These are phyloP conservation scores for Polypterus senegalus DNA, from an alignment of 2,113 vertebrate genomes.

Conservation along the genomic window DNA sequence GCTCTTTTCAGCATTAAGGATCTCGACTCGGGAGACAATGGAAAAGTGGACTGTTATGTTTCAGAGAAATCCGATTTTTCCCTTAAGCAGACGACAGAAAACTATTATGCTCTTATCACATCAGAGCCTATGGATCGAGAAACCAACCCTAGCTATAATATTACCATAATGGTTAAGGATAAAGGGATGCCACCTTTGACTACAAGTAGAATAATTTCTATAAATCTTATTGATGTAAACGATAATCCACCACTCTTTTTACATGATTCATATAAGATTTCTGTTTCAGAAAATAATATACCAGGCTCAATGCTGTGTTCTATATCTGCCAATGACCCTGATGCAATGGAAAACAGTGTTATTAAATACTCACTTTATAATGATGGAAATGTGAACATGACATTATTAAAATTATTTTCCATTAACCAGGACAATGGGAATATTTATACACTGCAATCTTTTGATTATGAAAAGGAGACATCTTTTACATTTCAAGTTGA, in stretches of 20 bases:
- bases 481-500: constrained; percentile 55
- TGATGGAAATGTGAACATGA: constrained; percentile 53
- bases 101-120: background rate
- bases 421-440: constrained; percentile 49
- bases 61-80: background rate
- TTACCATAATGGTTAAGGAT: background rate
- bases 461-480: constrained; percentile 61
- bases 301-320: constrained; percentile 49
- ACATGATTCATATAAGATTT: constrained; percentile 47
- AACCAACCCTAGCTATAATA: background rate
- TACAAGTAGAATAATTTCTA: constrained; percentile 45
- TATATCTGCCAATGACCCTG: constrained; percentile 52
- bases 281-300: constrained; percentile 58
- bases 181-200: constrained; percentile 4
- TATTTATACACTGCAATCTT: constrained; percentile 54
- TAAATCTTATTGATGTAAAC: constrained; percentile 57
- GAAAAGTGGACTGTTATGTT: background rate
- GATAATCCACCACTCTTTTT: constrained; percentile 57
- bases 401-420: constrained; percentile 49
- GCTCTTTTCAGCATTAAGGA: background rate
- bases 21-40: background rate
- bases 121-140: background rate
- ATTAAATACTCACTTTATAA: constrained; percentile 53
- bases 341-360: constrained; percentile 49
- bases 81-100: background rate